These are phyloP conservation scores for Drosophila azteca DNA, from an alignment of 1,140 invertebrate genomes.

Conservation along the genomic window DNA sequence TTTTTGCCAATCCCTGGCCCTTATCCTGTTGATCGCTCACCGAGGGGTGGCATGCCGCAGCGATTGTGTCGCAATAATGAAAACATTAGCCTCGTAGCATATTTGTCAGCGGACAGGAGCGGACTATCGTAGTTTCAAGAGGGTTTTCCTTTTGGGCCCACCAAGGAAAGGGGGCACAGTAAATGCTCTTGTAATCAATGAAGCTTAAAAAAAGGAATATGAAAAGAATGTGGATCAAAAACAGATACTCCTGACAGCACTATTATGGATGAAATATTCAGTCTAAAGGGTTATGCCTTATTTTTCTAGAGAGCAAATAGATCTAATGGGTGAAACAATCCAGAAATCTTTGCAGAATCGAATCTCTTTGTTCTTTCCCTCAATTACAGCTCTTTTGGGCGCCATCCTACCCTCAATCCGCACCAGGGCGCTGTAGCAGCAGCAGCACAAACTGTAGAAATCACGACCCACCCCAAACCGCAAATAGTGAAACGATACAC, in stretches of 20 bases:
- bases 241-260: neutral
- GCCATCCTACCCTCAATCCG: slow-evolving; percentile 3
- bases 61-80: slow-evolving; percentile 64
- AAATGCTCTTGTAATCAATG: neutral
- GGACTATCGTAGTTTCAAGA: neutral
- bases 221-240: no score
- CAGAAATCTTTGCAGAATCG: neutral
- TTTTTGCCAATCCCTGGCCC: slow-evolving; percentile 59
- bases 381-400: neutral
- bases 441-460: slow-evolving; percentile 34
- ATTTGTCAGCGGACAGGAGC: slow-evolving; percentile 60
- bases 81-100: slow-evolving; percentile 76
- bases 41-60: slow-evolving; percentile 21
- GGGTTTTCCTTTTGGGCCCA: neutral
- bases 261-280: no score
- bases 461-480: slow-evolving; percentile 83
- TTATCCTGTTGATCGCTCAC: slow-evolving; percentile 74
- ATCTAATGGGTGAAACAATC: no score
- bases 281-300: no score
- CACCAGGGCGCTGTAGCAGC: neutral
- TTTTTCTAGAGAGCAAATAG: neutral
- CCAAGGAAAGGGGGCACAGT: no score
- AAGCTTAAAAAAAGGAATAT: no score
- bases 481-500: slow-evolving; percentile 79
- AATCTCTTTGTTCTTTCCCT: neutral